Evolutionary conservation across 1,140 invertebrate genomes (phyloP), one percentile per base, ranked within the genome.

Genomic region (Polypedilum vanderplanki): DNA sequence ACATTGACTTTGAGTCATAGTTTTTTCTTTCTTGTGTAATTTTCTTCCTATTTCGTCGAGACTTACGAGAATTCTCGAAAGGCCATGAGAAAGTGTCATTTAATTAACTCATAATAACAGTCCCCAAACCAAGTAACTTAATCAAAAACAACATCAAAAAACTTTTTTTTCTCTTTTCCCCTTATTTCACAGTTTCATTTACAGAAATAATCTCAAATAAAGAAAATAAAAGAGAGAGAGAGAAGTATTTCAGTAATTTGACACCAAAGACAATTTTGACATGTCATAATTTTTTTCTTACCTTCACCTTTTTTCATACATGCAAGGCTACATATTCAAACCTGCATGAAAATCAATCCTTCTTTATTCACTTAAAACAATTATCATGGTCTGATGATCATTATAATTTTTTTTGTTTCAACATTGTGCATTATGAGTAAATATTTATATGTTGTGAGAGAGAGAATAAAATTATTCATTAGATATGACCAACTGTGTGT

Each of bases 261-360:
- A 57, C 46, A 57, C 46, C 46, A 57, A 57, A 57, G n/a, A 57
- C n/a, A 46, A n/a, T n/a, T 57, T 57, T 57, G 46, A 57, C 46
- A 57, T n/a, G 46, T n/a, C 41, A 46, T 46, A n/a, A 15, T 57
- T 4, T 57, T 57, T n/a, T n/a, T 57, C 46, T n/a, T 57, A 4
- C n/a, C 46, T 57, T 57, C n/a, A 57, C 12, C 12, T n/a, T n/a
- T 57, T 57, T n/a, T 57, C 46, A 57, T 3, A 57, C 15, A 46
- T 46, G 15, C 15, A 15, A 57, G 15, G n/a, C n/a, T 4, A n/a
- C 46, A 57, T 15, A 57, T n/a, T n/a, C 15, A 57, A 57, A 57
- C 46, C 46, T 57, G 46, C 46, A 57, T 57, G 46, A 57, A 57
- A 57, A 57, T 57, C 46, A 57, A 57, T 57, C 46, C 46, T 57